phyloP scores from a whole-genome alignment of 2,797 vertebrate species.

The Sebastes wilsoni region DNA sequence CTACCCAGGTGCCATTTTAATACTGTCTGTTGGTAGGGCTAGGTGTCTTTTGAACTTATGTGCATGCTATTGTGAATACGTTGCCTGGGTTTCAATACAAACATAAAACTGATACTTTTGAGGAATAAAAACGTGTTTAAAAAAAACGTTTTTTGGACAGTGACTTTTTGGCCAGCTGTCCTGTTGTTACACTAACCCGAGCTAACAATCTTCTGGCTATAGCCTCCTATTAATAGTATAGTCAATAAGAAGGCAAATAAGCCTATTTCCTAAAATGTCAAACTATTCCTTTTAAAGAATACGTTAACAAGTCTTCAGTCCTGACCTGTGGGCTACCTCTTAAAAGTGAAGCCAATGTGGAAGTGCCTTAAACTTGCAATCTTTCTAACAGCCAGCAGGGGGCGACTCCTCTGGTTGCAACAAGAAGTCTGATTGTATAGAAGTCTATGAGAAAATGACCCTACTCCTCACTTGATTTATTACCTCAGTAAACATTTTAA shows the following conservation, averaged over 20 bases:
- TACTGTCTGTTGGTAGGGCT: background rate
- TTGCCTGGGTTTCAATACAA: background rate
- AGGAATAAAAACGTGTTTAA: background rate
- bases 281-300: background rate
- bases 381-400: accelerated
- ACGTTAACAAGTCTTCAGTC: background rate
- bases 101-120: background rate
- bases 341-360: too few relatives aligned
- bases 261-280: background rate
- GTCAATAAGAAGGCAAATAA: background rate
- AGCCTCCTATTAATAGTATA: background rate
- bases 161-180: background rate
- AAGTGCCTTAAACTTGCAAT: too few relatives aligned
- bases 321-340: too few relatives aligned
- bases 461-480: too few relatives aligned
- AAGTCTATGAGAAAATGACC: too few relatives aligned
- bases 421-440: too few relatives aligned
- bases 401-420: too few relatives aligned
- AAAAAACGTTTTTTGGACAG: background rate
- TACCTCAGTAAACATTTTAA: too few relatives aligned
- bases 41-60: accelerated
- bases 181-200: background rate
- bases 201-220: background rate
- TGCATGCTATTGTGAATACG: background rate
- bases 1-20: background rate